phyloP scores from a whole-genome alignment of 2,797 vertebrate species.

The Sebastes oblongus region DNA sequence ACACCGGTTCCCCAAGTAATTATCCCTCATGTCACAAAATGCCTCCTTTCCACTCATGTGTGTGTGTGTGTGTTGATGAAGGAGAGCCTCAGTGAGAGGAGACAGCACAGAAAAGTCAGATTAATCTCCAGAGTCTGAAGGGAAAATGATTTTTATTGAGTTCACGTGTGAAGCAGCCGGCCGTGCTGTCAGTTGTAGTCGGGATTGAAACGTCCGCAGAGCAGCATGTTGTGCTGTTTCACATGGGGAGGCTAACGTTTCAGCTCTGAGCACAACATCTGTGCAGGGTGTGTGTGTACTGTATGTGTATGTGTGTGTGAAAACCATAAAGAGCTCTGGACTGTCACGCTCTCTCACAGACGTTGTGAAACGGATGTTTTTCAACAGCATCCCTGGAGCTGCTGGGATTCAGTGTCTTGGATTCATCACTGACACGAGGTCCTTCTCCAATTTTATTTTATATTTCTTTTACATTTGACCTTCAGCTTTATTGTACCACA shows the following conservation, averaged over 20 bases:
- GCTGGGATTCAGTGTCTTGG: not conserved
- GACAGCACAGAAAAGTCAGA: conserved; percentile 64
- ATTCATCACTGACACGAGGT: not conserved
- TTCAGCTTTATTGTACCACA: not conserved
- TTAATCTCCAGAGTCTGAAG: conserved; percentile 61
- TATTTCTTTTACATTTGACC: not conserved
- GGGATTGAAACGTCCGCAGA: conserved; percentile 53
- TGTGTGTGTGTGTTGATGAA: conserved; percentile 37
- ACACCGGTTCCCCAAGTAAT: conserved; percentile 23
- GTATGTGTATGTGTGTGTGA: not conserved
- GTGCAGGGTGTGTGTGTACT: not conserved
- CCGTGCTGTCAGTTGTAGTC: conserved; percentile 54
- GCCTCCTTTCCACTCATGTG: not conserved
- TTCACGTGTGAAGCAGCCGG: conserved; percentile 67
- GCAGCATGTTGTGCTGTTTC: conserved; percentile 34
- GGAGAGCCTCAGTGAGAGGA: conserved; percentile 42
- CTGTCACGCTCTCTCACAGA: not conserved
- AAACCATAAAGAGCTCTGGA: not conserved
- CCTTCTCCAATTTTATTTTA: not conserved
- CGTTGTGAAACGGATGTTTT: too few relatives aligned
- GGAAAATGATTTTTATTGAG: conserved; percentile 69
- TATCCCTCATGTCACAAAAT: conserved; percentile 29
- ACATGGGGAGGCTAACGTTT: conserved; percentile 32
- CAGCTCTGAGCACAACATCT: conserved; percentile 35
- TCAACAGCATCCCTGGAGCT: not conserved